These are phyloP conservation scores for Neopipo cinnamomea DNA, from an alignment of 2,113 vertebrate genomes.

Conservation along the genomic window DNA sequence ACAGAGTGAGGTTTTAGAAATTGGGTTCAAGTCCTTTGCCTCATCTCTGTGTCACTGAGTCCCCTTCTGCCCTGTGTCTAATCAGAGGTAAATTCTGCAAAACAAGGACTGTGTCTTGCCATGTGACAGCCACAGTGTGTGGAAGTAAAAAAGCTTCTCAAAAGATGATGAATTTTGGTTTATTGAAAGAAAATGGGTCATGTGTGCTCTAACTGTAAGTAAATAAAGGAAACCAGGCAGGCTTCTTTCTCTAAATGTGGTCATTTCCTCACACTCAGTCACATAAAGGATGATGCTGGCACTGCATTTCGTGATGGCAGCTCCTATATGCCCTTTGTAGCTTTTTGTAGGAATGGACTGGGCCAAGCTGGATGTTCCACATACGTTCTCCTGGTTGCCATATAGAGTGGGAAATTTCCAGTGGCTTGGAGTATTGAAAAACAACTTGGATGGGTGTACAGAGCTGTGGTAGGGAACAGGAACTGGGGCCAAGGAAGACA, in stretches of 20 bases:
- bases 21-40: neutral
- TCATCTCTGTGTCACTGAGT: neutral
- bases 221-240: neutral
- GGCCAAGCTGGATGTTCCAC: neutral
- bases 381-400: fast-evolving
- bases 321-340: fast-evolving
- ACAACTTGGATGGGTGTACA: neutral
- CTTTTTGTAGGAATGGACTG: neutral
- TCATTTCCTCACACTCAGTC: fast-evolving
- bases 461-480: neutral
- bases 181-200: neutral
- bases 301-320: neutral
- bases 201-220: neutral
- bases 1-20: neutral
- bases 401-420: neutral
- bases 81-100: neutral
- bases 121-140: fast-evolving
- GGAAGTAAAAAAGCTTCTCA: neutral
- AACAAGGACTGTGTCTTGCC: neutral
- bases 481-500: neutral
- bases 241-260: neutral
- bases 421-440: neutral
- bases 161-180: neutral
- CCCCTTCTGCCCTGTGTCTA: neutral
- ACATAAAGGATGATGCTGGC: fast-evolving